Base-by-base conservation (phyloP, 2,113 vertebrate genomes). In the Geococcyx californianus region DNA sequence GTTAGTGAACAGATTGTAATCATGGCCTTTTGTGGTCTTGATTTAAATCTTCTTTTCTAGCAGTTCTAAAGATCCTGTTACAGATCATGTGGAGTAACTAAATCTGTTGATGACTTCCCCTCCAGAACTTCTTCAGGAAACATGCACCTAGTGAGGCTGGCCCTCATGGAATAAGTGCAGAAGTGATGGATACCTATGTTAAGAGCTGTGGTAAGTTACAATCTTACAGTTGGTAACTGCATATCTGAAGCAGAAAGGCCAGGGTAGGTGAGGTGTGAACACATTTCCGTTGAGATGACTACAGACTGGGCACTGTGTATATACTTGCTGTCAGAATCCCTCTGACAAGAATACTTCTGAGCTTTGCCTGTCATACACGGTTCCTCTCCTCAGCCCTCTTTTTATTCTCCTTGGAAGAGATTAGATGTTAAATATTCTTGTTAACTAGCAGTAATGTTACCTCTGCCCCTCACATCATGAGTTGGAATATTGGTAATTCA, bases 121-220 rank as follows among this genome's bases (percentile, higher is more conserved):
- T 81, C 68, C 94, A 99, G 99, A 99, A 99, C 95, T 99, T 99
- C 95, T 99, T 99, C 95, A 98, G 99, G 91, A 99, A 99, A 91
- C 97, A 99, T 2, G 98, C 99, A 3, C 99, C 99, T 6, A 99
- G 99, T 95, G 99, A 99, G 77, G 99, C 99, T 45, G 99, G 99
- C 1, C 99, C 99, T 6, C 98, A 99, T 26, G 99, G 99, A 55
- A 99, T 99, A 97, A 99, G 99, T 63, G 98, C 99, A 5, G 99
- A 99, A 83, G 99, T 99, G 91, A 99, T 99, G 99, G 99, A 99
- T 97, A 99, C 99, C 0, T 99, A 99, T 1, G 99, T 99, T n/a
- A 99, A 99, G 97, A 99, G 99, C 97, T 99, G 99, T 56, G 99
- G 99, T 99, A 95, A 98, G 99, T 97, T 90, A 51, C 28, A 63